Conservation (phyloP, 1,140 invertebrate genomes). For the Drosophila mayri region DNA sequence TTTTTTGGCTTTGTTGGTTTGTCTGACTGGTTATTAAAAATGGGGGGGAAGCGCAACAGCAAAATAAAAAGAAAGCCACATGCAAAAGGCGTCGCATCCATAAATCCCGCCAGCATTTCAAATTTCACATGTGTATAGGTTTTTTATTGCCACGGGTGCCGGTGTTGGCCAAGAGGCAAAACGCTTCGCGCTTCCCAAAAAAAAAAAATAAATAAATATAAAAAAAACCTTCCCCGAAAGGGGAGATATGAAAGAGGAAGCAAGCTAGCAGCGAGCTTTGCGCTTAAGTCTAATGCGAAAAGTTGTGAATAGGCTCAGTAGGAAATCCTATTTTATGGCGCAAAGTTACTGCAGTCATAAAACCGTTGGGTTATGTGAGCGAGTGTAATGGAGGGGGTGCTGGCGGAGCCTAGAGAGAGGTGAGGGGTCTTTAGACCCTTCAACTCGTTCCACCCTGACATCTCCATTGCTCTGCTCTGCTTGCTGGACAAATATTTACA, state of each 20-base stretch:
- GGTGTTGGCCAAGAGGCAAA: slow-evolving; percentile 53
- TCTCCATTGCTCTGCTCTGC: slow-evolving; percentile 13
- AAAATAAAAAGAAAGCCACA: slow-evolving; percentile 31
- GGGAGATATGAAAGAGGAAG: slow-evolving; percentile 13
- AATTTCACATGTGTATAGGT: slow-evolving; percentile 80
- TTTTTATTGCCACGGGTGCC: slow-evolving; percentile 69
- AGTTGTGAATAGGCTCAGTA: slow-evolving; percentile 83
- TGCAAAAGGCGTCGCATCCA: slow-evolving; percentile 60
- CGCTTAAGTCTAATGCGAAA: slow-evolving; percentile 84
- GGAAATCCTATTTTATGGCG: slow-evolving; percentile 83
- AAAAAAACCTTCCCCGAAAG: slow-evolving; percentile 11
- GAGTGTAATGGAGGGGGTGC: not conserved
- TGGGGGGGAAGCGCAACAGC: slow-evolving; percentile 44
- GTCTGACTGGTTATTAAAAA: slow-evolving; percentile 78
- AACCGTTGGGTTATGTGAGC: slow-evolving; percentile 63
- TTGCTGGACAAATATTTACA: slow-evolving; percentile 32
- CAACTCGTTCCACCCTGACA: slow-evolving; percentile 31
- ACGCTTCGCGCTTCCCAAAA: slow-evolving; percentile 51
- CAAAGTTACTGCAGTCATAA: slow-evolving; percentile 83
- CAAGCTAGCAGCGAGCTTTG: slow-evolving; percentile 70
- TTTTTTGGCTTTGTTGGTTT: slow-evolving; percentile 58
- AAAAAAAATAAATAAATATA: slow-evolving; percentile 7
- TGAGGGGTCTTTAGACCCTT: slow-evolving; percentile 13
- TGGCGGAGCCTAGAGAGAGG: not conserved
- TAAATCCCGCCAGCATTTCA: slow-evolving; percentile 76